phyloP scores from a whole-genome alignment of 2,888 invertebrate genomes.

The Thelaira solivaga region DNA sequence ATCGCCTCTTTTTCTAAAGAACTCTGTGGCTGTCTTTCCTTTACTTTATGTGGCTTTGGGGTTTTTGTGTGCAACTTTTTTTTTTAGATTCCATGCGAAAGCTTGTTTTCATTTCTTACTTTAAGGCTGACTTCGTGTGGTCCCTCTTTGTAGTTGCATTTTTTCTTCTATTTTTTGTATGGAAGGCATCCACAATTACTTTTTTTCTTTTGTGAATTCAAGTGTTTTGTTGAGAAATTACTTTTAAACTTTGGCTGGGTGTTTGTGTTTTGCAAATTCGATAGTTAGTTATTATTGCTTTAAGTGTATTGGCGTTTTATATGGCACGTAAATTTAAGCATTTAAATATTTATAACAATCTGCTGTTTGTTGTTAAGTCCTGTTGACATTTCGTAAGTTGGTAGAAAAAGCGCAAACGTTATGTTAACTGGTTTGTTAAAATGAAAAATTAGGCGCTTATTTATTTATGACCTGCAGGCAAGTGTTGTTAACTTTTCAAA shows the following conservation, averaged over 20 bases:
- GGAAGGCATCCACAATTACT: too few species aligned
- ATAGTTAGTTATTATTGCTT: too few species aligned
- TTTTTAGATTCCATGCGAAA: too few species aligned
- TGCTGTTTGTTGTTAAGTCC: constrained; percentile 7
- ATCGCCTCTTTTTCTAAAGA: not conserved
- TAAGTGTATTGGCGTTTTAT: not conserved
- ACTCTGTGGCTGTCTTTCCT: not conserved
- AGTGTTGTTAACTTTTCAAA: too few species aligned
- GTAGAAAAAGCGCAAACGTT: not conserved
- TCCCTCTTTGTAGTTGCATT: not conserved
- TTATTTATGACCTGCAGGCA: not conserved
- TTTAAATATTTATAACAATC: not conserved
- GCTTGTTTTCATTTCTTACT: not conserved
- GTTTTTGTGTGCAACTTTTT: too few species aligned
- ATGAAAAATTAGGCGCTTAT: constrained; percentile 9
- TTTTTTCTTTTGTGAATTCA: too few species aligned
- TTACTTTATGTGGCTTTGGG: not conserved
- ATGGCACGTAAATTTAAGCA: not conserved
- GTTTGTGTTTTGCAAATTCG: too few species aligned
- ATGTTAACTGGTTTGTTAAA: not conserved
- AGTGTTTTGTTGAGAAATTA: constrained; percentile 70
- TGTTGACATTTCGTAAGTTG: not conserved
- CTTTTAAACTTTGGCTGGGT: constrained; percentile 29
- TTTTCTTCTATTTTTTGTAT: too few species aligned
- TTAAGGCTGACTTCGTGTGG: constrained; percentile 29